Percentiles rank a stretch among this genome's conserved stretches.
phyloP scores from a whole-genome alignment of 30 jellyfish, hydroid and myxozoan genomes.

The Turritopsis dohrnii region DNA sequence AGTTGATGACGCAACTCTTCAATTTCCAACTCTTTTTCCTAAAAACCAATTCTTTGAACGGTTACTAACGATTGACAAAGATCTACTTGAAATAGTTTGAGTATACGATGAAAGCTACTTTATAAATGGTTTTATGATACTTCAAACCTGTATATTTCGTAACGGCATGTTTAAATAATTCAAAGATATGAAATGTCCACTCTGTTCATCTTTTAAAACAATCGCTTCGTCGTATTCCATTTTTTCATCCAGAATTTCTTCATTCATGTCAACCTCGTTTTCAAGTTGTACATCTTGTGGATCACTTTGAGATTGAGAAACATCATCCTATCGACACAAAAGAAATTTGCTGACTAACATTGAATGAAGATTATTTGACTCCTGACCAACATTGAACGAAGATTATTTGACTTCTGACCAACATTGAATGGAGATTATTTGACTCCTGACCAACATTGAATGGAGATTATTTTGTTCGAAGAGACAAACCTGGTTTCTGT shows the following conservation, averaged over 20 bases:
- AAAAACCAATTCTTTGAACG: not conserved
- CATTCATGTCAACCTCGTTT: not conserved
- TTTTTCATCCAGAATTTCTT: not conserved
- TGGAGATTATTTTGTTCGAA: too few species aligned
- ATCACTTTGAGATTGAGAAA: not conserved
- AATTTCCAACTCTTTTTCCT: slow-evolving; percentile 21
- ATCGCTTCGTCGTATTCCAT: not conserved
- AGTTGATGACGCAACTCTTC: slow-evolving; percentile 65
- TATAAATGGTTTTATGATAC: not conserved
- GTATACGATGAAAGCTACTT: not conserved
- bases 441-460: too few species aligned
- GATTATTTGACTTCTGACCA: too few species aligned
- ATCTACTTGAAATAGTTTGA: too few species aligned
- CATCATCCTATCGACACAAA: slow-evolving; percentile 32
- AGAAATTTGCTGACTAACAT: too few species aligned
- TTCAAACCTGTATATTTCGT: not conserved
- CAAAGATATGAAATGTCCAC: not conserved
- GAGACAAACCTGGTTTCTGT: not conserved
- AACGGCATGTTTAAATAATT: not conserved
- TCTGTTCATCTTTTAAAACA: too few species aligned
- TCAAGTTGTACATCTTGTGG: not conserved
- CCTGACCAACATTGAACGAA: too few species aligned
- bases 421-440: too few species aligned
- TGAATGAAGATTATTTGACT: too few species aligned
- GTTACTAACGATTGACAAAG: not conserved